Evolutionary conservation across 2,888 invertebrate species (phyloP), one percentile per base, ranked within the genome.

Genomic region (Machimus rusticus): DNA sequence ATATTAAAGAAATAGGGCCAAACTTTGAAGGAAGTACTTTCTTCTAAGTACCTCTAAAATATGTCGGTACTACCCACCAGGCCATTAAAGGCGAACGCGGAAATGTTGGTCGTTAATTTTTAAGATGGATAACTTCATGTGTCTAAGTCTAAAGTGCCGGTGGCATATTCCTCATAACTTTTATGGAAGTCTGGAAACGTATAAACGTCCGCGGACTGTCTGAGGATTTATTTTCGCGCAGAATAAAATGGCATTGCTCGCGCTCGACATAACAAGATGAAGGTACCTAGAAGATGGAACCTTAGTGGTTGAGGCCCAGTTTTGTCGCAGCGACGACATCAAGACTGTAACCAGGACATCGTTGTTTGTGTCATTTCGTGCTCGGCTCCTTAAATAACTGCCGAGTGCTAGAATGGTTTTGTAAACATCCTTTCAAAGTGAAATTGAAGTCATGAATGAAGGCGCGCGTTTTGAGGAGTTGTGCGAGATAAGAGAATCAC

Each of bases 361-460:
- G 46, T 57, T 34, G 55, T 66, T 85, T 66, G n/a, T 85, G 66
- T 34, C 74, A 66, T 66, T 74, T 74, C 51, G 39, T 74, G n/a
- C 55, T 28, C 37, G 28, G 57, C 31, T 51, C 31, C 37, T 55
- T 82, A 82, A 55, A 82, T 82, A 82, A 55, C 28, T 82, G 57
- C 82, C 2, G 82, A 28, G 79, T 9, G 43, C n/a, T 51, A 55
- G 37, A 57, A 57, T 34, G 31, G 57, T 51, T 51, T 79, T 28
- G 55, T 82, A 82, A 82, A 82, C 82, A 82, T 57, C 51, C 82
- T 57, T 82, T 82, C 31, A 51, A 82, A 82, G 57, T 74, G 74
- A 74, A 85, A 74, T 85, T 85, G 85, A 85, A 85, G 85, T 74
- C 85, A 85, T 74, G 85, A 85, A 85, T 74, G 85, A 74, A 43